Evolutionary conservation across 2,113 vertebrate species (phyloP).

Genomic region (Picathartes gymnocephalus): DNA sequence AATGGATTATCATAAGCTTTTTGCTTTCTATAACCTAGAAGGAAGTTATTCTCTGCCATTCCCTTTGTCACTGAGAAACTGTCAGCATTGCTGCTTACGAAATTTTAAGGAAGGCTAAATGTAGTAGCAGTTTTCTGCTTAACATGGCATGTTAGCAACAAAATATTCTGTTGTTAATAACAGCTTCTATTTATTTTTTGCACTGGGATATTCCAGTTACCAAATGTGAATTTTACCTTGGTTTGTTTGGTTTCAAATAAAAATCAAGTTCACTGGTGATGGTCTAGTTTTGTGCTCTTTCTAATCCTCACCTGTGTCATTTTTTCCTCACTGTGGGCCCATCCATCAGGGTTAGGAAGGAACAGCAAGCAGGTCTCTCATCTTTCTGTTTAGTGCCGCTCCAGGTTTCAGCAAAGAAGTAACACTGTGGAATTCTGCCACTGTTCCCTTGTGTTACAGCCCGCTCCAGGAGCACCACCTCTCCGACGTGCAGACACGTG

Average conservation of each 20-base stretch:
- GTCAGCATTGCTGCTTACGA: background rate
- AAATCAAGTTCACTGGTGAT: background rate
- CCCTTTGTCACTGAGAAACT: background rate
- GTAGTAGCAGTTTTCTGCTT: conserved; percentile 24
- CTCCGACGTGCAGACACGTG: no score
- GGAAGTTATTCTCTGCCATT: background rate
- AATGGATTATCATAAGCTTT: background rate
- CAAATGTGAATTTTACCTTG: background rate
- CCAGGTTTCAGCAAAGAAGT: background rate
- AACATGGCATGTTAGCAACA: background rate
- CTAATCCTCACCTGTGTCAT: background rate
- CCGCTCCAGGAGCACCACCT: background rate
- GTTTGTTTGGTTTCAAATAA: background rate
- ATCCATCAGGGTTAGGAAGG: background rate
- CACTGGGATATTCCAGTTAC: conserved; percentile 8
- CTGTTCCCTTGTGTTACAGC: background rate
- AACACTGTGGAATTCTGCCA: background rate
- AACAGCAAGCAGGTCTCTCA: background rate
- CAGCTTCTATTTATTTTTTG: conserved; percentile 42
- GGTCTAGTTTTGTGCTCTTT: background rate
- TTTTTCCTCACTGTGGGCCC: background rate
- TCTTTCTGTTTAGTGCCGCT: background rate
- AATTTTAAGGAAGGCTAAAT: background rate
- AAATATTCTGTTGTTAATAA: conserved; percentile 43
- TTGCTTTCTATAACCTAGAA: background rate